Evolutionary conservation across 2,888 invertebrate genomes (phyloP).

Genomic region (Lasiommata megera): DNA sequence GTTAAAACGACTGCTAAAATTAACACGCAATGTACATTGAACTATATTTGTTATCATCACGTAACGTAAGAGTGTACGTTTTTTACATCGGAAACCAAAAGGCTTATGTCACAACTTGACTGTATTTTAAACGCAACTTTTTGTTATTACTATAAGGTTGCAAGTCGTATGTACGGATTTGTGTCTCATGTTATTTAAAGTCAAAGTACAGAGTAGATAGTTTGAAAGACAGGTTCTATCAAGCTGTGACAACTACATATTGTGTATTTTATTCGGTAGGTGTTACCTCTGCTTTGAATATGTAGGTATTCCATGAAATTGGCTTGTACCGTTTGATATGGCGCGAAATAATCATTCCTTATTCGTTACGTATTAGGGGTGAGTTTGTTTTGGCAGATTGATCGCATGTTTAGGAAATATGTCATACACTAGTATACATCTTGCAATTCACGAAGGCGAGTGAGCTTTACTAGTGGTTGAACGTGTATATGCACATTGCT

Average conservation of each 20-base stretch:
- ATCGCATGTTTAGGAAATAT: constrained; percentile 37
- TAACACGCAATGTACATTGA: constrained; percentile 35
- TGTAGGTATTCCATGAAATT: constrained; percentile 57
- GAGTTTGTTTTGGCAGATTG: constrained; percentile 17
- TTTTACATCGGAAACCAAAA: constrained; percentile 23
- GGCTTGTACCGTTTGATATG: constrained; percentile 45
- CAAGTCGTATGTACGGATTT: background rate
- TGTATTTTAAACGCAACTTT: constrained; percentile 18
- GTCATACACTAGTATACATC: background rate
- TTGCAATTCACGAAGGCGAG: too few species aligned
- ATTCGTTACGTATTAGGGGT: constrained; percentile 7
- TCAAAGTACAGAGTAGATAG: constrained; percentile 50
- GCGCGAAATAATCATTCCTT: constrained; percentile 22
- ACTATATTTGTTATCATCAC: background rate
- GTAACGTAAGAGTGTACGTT: constrained; percentile 8
- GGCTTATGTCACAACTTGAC: constrained; percentile 24
- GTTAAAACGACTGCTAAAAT: background rate
- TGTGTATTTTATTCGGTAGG: constrained; percentile 72
- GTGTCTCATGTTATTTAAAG: constrained; percentile 15
- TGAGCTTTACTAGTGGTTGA: too few species aligned
- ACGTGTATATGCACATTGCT: too few species aligned
- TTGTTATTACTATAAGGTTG: background rate
- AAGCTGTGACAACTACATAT: constrained; percentile 78
- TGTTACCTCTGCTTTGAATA: constrained; percentile 65
- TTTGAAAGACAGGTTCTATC: constrained; percentile 79